phyloP scores from a whole-genome alignment of 2,888 invertebrate species.

The Xanthia icteritia region DNA sequence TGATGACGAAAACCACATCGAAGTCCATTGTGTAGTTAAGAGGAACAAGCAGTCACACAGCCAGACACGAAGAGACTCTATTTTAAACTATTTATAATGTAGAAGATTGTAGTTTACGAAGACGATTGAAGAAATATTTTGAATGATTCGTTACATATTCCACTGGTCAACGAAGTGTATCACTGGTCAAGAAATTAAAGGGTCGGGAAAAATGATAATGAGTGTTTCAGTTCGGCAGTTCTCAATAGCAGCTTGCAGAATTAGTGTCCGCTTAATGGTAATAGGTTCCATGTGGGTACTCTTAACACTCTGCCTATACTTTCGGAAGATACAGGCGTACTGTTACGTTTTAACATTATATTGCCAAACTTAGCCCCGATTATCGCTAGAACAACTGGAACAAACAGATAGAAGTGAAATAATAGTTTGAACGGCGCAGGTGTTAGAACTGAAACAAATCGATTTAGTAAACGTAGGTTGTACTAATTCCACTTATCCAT shows the following conservation, averaged over 20 bases:
- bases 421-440: slow-evolving; percentile 37
- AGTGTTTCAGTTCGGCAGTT: not conserved
- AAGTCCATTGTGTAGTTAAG: not conserved
- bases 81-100: no score
- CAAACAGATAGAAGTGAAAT: slow-evolving; percentile 13
- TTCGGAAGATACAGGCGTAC: no score
- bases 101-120: not conserved
- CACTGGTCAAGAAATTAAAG: no score
- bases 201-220: no score
- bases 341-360: not conserved
- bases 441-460: slow-evolving; percentile 29
- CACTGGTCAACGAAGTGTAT: no score
- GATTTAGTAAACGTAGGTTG: slow-evolving; percentile 20
- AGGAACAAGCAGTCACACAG: not conserved
- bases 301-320: not conserved
- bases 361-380: slow-evolving; percentile 20
- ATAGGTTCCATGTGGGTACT: not conserved
- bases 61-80: not conserved
- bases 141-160: not conserved
- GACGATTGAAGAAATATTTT: not conserved
- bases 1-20: not conserved
- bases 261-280: not conserved
- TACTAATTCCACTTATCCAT: slow-evolving; percentile 25
- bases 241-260: no score
- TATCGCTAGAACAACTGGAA: not conserved